Evolutionary conservation across 92 coral and sea anemone genomes (phyloP).

Genomic region (Meandrina meandrites): DNA sequence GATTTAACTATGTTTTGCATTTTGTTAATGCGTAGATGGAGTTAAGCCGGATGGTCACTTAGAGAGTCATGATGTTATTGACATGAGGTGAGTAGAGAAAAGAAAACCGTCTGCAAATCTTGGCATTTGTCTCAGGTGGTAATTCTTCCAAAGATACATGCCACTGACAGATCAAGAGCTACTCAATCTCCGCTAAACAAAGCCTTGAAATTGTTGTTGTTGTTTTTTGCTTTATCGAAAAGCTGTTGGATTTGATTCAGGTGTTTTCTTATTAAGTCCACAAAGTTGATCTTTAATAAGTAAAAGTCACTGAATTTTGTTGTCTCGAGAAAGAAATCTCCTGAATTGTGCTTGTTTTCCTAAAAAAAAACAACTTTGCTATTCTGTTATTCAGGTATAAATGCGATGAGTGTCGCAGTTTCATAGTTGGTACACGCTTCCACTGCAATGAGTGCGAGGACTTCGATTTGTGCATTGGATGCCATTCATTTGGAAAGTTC

Average conservation of each 20-base stretch:
- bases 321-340: not conserved
- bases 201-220: too few relatives aligned
- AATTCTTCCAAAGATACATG: not conserved
- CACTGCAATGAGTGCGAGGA: slow-evolving; percentile 90
- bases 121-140: not conserved
- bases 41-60: slow-evolving; percentile 86
- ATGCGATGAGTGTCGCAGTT: slow-evolving; percentile 82
- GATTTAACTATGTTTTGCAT: not conserved
- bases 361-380: not conserved
- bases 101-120: not conserved
- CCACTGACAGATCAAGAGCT: not conserved
- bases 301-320: not conserved
- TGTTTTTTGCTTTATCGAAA: too few relatives aligned
- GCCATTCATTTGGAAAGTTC: slow-evolving; percentile 76
- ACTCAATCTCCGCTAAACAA: too few relatives aligned
- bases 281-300: not conserved
- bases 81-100: slow-evolving; percentile 62
- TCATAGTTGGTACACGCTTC: slow-evolving; percentile 93
- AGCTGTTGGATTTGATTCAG: too few relatives aligned
- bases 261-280: not conserved
- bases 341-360: not conserved
- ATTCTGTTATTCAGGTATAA: slow-evolving; percentile 60
- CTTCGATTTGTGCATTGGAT: slow-evolving; percentile 92
- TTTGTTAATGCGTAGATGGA: slow-evolving; percentile 60
- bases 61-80: slow-evolving; percentile 85